Conservation (phyloP, 2,113 vertebrate species). For the Epinephelus lanceolatus region DNA sequence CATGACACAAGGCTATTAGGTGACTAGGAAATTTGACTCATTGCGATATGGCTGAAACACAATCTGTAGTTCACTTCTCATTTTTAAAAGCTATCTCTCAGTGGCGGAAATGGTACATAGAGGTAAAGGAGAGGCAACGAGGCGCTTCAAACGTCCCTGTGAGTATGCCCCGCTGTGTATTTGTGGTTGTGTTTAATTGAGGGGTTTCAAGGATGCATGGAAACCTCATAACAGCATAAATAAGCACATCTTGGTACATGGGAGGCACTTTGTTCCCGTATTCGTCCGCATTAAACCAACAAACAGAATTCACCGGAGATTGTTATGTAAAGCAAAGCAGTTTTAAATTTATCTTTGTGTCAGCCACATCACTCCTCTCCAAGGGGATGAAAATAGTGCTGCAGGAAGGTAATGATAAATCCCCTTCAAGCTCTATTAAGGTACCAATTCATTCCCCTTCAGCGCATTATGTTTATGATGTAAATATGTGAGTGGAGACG, state of each 20-base stretch:
- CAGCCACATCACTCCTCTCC: background rate
- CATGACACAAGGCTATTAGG: conserved; percentile 71
- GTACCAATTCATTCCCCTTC: conserved; percentile 59
- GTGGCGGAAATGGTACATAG: background rate
- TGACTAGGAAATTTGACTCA: conserved; percentile 44
- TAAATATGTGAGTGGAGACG: conserved; percentile 54
- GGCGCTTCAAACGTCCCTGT: conserved; percentile 4
- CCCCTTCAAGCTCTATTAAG: conserved; percentile 62
- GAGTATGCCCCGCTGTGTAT: background rate
- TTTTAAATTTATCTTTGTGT: conserved; percentile 4
- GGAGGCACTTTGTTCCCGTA: conserved; percentile 14
- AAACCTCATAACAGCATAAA: conserved; percentile 15
- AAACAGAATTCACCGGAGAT: conserved; percentile 18
- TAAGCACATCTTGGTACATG: conserved; percentile 1
- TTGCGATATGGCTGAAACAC: conserved; percentile 19
- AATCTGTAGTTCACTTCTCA: conserved; percentile 25
- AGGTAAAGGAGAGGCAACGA: background rate
- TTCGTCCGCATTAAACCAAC: conserved; percentile 21
- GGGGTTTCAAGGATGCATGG: conserved; percentile 29
- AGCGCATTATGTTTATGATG: conserved; percentile 64
- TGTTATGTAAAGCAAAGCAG: conserved; percentile 16
- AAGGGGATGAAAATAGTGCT: conserved; percentile 9
- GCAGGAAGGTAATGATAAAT: conserved; percentile 39
- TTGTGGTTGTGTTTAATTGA: conserved; percentile 34
- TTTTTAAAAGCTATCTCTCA: conserved; percentile 28